phyloP scores from a whole-genome alignment of 2,113 vertebrate genomes.

The Tenebrosternarchus preto region DNA sequence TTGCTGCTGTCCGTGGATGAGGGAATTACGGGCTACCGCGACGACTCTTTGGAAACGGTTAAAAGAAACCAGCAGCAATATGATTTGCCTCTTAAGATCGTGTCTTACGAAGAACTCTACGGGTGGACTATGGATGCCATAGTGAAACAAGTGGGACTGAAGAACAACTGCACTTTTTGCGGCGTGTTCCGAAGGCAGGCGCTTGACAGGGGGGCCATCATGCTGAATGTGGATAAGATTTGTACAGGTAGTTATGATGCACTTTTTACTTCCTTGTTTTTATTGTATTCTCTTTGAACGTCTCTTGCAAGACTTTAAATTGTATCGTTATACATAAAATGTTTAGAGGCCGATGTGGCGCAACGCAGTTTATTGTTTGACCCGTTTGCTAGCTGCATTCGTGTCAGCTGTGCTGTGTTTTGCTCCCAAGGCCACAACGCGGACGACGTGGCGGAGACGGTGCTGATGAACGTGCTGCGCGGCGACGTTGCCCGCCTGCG shows the following conservation, averaged over 20 bases:
- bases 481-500: slow-evolving; percentile 82
- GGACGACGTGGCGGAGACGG: slow-evolving; percentile 85
- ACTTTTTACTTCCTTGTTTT: not conserved
- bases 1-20: slow-evolving; percentile 86
- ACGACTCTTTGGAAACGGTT: slow-evolving; percentile 84
- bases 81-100: slow-evolving; percentile 81
- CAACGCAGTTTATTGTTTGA: no score
- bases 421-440: slow-evolving; percentile 83
- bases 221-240: slow-evolving; percentile 85
- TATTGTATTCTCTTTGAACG: not conserved
- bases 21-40: slow-evolving; percentile 85
- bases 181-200: slow-evolving; percentile 87
- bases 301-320: no score
- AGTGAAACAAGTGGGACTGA: slow-evolving; percentile 78
- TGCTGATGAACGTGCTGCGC: slow-evolving; percentile 88
- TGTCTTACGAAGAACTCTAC: slow-evolving; percentile 85
- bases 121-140: slow-evolving; percentile 91
- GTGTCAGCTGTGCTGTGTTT: slow-evolving; percentile 13
- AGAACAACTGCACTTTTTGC: slow-evolving; percentile 90
- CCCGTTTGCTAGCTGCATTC: not conserved
- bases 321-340: no score
- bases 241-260: slow-evolving; percentile 76
- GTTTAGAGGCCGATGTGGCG: no score
- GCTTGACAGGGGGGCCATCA: slow-evolving; percentile 81
- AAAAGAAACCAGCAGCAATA: slow-evolving; percentile 81